These are phyloP conservation scores for Caretta caretta DNA, from an alignment of 2,113 vertebrate species.

Conservation along the genomic window DNA sequence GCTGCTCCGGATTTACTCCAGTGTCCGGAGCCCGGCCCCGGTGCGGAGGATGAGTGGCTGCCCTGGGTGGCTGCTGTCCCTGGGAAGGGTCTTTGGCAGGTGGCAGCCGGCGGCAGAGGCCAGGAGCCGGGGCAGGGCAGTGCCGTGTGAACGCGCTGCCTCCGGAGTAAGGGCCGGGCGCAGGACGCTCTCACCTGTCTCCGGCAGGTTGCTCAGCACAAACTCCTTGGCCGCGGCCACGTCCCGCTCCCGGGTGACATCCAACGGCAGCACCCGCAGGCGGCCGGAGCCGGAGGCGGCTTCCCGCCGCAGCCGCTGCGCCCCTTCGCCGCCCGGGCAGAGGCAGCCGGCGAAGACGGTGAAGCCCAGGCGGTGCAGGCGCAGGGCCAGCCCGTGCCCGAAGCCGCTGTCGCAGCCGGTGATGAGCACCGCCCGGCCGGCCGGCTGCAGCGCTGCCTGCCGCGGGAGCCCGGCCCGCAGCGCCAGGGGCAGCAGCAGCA, in stretches of 20 bases:
- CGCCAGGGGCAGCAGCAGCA: background rate
- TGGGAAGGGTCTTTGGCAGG: background rate
- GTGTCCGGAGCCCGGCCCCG: too few species aligned
- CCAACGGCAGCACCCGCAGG: conserved; percentile 77
- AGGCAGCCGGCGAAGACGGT: conserved; percentile 68
- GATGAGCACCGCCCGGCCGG: conserved; percentile 66
- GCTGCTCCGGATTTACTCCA: too few species aligned
- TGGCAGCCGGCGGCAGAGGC: background rate
- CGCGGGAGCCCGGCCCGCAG: background rate
- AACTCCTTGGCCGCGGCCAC: conserved; percentile 73
- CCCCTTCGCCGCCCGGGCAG: conserved; percentile 72
- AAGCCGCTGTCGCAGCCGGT: conserved; percentile 75
- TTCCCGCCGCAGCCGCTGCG: conserved; percentile 67
- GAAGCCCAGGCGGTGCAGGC: conserved; percentile 63
- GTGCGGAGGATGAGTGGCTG: too few species aligned
- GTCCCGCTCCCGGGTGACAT: conserved; percentile 78
- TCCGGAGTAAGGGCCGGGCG: background rate
- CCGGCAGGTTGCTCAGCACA: conserved; percentile 76
- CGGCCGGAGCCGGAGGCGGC: conserved; percentile 22
- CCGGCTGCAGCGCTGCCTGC: conserved; percentile 3
- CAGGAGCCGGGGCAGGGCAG: too few species aligned
- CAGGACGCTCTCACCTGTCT: conserved; percentile 58
- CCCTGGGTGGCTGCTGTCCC: too few species aligned
- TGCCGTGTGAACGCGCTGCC: too few species aligned
- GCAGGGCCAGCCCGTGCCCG: conserved; percentile 65